phyloP scores from a whole-genome alignment of 1,140 invertebrate species.

The Hormaphis cornu region DNA sequence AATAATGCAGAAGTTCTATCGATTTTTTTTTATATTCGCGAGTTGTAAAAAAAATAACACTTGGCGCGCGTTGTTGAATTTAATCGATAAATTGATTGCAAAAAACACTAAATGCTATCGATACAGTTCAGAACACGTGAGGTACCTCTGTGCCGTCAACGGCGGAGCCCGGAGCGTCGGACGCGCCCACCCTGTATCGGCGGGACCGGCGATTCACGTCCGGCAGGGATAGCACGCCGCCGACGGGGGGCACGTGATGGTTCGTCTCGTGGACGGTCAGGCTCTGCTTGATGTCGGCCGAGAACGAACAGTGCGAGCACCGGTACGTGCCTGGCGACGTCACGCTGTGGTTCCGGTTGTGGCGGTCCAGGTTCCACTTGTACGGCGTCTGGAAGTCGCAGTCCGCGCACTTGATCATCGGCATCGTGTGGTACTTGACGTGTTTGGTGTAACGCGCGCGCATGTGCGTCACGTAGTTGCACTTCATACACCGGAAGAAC shows the following conservation, averaged over 20 bases:
- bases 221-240: slow-evolving; percentile 44
- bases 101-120: neutral
- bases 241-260: slow-evolving; percentile 64
- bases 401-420: slow-evolving; percentile 83
- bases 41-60: too few relatives aligned
- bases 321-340: slow-evolving; percentile 68
- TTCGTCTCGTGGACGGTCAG: slow-evolving; percentile 85
- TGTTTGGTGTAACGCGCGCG: slow-evolving; percentile 84
- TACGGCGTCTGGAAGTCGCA: slow-evolving; percentile 89
- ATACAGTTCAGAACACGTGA: too few relatives aligned
- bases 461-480: slow-evolving; percentile 81
- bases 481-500: slow-evolving; percentile 79
- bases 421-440: slow-evolving; percentile 87
- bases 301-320: slow-evolving; percentile 82
- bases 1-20: too few relatives aligned
- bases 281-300: slow-evolving; percentile 83
- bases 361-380: slow-evolving; percentile 86
- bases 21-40: too few relatives aligned
- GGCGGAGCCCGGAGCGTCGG: slow-evolving; percentile 46
- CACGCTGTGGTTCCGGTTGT: slow-evolving; percentile 70
- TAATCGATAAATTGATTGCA: neutral
- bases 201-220: slow-evolving; percentile 40
- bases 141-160: slow-evolving; percentile 42
- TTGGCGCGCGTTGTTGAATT: too few relatives aligned
- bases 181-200: slow-evolving; percentile 61